Conservation (phyloP, 92 coral and sea anemone genomes). For the Chrysogorgia sp. region DNA sequence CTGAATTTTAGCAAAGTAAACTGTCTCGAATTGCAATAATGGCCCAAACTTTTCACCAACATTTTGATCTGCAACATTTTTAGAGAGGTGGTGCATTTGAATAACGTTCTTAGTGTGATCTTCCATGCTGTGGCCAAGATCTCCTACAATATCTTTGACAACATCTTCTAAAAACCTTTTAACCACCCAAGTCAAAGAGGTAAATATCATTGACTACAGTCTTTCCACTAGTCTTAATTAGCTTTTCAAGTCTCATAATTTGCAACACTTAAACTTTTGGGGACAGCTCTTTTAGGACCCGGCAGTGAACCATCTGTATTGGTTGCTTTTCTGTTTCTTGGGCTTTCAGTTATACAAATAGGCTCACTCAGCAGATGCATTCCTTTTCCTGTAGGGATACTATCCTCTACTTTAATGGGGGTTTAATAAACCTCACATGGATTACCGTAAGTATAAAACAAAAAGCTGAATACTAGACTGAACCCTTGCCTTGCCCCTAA, state of each 20-base stretch:
- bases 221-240: constrained; percentile 9
- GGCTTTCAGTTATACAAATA: not conserved
- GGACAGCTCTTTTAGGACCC: not conserved
- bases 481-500: no score
- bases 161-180: constrained; percentile 5
- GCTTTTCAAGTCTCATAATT: constrained; percentile 12
- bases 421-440: constrained; percentile 6
- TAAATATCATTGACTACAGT: not conserved
- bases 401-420: not conserved
- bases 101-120: constrained; percentile 23
- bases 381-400: not conserved
- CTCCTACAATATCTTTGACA: not conserved
- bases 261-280: constrained; percentile 18
- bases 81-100: constrained; percentile 18
- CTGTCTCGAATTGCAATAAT: no score
- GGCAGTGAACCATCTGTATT: not conserved
- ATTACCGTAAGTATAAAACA: no score
- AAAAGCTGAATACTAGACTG: no score
- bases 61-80: constrained; percentile 22
- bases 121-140: constrained; percentile 25
- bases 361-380: not conserved
- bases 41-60: no score
- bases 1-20: no score
- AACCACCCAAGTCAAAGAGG: constrained; percentile 31
- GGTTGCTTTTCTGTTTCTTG: constrained; percentile 6